These are phyloP conservation scores for Hephaestus fuliginosus DNA, from an alignment of 2,797 vertebrate species.

Conservation along the genomic window DNA sequence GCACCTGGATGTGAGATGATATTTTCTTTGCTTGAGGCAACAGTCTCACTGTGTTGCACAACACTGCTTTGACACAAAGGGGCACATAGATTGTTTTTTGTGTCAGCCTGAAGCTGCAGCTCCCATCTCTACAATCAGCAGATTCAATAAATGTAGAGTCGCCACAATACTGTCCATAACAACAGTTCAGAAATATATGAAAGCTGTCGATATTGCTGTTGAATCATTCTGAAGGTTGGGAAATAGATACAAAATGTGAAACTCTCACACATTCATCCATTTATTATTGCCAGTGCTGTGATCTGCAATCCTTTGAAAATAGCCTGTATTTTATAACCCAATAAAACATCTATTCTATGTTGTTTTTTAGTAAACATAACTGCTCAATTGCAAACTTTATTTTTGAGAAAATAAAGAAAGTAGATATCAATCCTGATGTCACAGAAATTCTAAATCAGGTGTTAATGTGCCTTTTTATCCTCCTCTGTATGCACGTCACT, in stretches of 20 bases:
- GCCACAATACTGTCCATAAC: background rate
- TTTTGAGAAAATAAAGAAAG: background rate
- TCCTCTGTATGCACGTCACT: background rate
- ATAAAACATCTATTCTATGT: background rate
- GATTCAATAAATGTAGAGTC: slow-evolving; percentile 5
- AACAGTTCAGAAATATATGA: background rate
- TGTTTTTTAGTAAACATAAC: background rate
- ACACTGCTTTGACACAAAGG: slow-evolving; percentile 29
- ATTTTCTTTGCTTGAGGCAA: slow-evolving; percentile 46
- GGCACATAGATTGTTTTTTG: slow-evolving; percentile 19
- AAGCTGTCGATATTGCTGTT: background rate
- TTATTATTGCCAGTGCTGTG: background rate
- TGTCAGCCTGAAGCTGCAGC: slow-evolving; percentile 24
- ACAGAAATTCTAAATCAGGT: background rate
- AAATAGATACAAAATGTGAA: background rate
- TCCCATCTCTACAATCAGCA: slow-evolving; percentile 22
- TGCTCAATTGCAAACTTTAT: background rate
- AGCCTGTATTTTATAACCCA: background rate
- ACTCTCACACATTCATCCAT: background rate
- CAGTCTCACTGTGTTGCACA: slow-evolving; percentile 42
- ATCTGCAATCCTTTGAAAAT: background rate
- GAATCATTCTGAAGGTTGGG: background rate
- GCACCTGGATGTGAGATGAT: slow-evolving; percentile 34
- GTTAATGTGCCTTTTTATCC: background rate
- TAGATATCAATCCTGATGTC: background rate